Conservation (phyloP, 2,797 vertebrate species). For the Hybognathus amarus region DNA sequence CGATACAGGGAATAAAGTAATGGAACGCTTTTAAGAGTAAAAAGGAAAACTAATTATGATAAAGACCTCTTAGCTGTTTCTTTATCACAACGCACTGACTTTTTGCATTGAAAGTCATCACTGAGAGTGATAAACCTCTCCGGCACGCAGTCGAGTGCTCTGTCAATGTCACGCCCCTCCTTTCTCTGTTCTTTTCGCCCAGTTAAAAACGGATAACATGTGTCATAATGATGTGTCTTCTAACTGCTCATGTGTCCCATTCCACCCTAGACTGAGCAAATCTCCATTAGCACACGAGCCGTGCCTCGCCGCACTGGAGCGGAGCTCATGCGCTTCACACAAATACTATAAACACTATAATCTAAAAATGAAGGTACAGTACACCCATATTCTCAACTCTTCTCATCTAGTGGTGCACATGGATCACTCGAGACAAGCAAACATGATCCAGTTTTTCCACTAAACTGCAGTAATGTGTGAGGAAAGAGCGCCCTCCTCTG, state of each 20-base stretch:
- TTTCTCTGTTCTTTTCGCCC: conserved; percentile 50
- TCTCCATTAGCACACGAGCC: conserved; percentile 54
- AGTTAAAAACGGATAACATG: conserved; percentile 60
- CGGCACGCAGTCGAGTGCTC: conserved; percentile 72
- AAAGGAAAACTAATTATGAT: conserved; percentile 87
- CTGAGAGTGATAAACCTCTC: conserved; percentile 82
- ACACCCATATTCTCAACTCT: not conserved
- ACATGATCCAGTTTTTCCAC: not conserved
- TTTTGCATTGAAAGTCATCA: conserved; percentile 78
- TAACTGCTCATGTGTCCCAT: conserved; percentile 58
- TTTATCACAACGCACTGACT: conserved; percentile 80
- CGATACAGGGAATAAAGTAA: conserved; percentile 79
- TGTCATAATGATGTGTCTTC: conserved; percentile 65
- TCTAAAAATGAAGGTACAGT: not conserved
- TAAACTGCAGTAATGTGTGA: conserved; percentile 5
- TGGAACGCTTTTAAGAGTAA: conserved; percentile 81
- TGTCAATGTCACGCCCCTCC: conserved; percentile 78
- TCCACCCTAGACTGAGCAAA: conserved; percentile 28
- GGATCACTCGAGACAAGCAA: not conserved
- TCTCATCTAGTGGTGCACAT: not conserved
- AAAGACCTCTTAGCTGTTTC: conserved; percentile 83
- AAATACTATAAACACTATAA: not conserved
- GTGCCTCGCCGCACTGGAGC: not conserved
- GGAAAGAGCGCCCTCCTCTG: conserved; percentile 69
- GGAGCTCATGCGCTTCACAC: not conserved